Percentiles rank a stretch among this genome's conserved stretches.
Evolutionary conservation across 2,888 invertebrate species (phyloP).

Genomic region (Margaritifera margaritifera): DNA sequence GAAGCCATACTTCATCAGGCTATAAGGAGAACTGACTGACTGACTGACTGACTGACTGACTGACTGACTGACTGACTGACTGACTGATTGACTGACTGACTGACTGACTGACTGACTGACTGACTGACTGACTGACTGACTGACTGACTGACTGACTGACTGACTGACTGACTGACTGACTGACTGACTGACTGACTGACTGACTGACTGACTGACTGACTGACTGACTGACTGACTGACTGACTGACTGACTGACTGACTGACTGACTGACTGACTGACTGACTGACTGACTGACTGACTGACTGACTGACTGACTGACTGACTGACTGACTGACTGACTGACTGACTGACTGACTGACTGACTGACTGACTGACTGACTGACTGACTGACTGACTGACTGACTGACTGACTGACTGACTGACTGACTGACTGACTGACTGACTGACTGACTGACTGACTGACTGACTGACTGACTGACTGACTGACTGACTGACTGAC

Average conservation of each 20-base stretch:
- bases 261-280: constrained; percentile 25
- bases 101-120: constrained; percentile 27
- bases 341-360: constrained; percentile 26
- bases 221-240: constrained; percentile 25
- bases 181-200: constrained; percentile 26
- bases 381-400: constrained; percentile 32
- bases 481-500: constrained; percentile 25
- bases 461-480: constrained; percentile 16
- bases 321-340: constrained; percentile 26
- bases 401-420: constrained; percentile 38
- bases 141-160: constrained; percentile 26
- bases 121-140: constrained; percentile 27
- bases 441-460: constrained; percentile 29
- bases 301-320: constrained; percentile 29
- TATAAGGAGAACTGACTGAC: constrained; percentile 1
- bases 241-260: constrained; percentile 25
- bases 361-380: constrained; percentile 31
- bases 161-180: constrained; percentile 26
- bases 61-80: constrained; percentile 27
- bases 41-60: constrained; percentile 27
- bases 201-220: constrained; percentile 24
- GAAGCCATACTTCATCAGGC: too few relatives aligned
- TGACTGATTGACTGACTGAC: constrained; percentile 27
- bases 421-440: constrained; percentile 37
- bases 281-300: constrained; percentile 25